Base-by-base conservation (phyloP, 2,113 vertebrate genomes). In the Panthera tigris region DNA sequence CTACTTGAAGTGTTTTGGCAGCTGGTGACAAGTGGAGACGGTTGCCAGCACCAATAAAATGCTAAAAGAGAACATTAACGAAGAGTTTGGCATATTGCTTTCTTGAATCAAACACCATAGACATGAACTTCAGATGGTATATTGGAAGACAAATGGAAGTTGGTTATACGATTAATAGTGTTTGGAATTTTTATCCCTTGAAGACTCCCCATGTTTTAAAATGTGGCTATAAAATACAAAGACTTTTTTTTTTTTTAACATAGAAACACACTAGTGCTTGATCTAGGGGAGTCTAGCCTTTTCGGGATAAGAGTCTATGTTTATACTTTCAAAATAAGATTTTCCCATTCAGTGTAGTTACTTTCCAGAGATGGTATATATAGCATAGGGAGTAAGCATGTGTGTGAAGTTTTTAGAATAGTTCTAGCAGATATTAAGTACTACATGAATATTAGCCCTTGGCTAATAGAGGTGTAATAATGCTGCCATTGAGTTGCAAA, bases 21-120 rank as follows among this genome's bases (percentile, higher is more conserved):
- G 92, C 92, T 97, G 80, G n/a, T 97, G 92, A 87, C 7, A 97
- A 90, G 9, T 87, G 41, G 21, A 91, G 82, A 68, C 86, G 97
- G 33, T 91, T 85, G 84, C 91, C 41, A 69, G 52, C 65, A 83
- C 79, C 25, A 91, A 76, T 97, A 89, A 97, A 92, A 86, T 96
- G 16, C 39, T 69, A 45, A 65, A 90, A 92, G 55, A 91, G 18
- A 14, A 27, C 50, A 61, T 80, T 92, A 63, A 19, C 50, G 31
- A 86, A 93, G 71, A 91, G 18, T 86, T 55, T 36, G 33, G 5
- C 31, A n/a, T 73, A 76, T n/a, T 71, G 61, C 31, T 81, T 85
- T 82, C 45, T 84, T 80, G 39, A 91, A 79, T 84, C 76, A 94
- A 97, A 90, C 78, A 96, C 76, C 71, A 63, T 31, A 57, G 33